These are phyloP conservation scores for Yponomeuta sedellus DNA, from an alignment of 2,888 invertebrate species.

Conservation along the genomic window DNA sequence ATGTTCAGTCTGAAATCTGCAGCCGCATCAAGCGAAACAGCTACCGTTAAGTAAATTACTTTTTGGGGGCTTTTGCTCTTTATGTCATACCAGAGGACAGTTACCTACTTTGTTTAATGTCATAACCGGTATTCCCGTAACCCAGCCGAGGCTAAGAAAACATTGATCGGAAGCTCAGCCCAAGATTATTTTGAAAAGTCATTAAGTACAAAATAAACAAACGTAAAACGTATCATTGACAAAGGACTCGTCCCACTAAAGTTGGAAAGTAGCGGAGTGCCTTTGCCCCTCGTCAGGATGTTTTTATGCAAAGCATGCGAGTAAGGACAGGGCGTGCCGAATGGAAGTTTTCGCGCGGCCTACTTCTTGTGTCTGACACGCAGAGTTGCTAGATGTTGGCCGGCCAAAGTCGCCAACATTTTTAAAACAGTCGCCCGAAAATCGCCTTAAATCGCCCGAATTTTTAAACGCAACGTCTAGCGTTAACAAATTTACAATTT, in stretches of 20 bases:
- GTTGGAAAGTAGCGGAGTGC: background rate
- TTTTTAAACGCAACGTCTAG: too few relatives aligned
- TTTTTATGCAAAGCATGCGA: conserved; percentile 11
- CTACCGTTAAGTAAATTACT: background rate
- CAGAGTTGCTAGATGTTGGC: too few relatives aligned
- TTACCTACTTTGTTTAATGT: background rate
- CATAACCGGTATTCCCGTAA: background rate
- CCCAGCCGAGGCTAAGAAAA: background rate
- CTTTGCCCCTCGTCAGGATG: background rate
- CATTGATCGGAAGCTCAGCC: background rate
- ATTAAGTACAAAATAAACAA: background rate
- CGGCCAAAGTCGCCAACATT: too few relatives aligned
- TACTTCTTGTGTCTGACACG: conserved; percentile 26
- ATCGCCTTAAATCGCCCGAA: too few relatives aligned
- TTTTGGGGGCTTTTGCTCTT: background rate
- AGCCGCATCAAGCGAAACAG: background rate
- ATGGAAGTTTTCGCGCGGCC: conserved; percentile 45
- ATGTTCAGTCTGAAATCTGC: background rate
- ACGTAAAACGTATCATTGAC: background rate
- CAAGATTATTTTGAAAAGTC: background rate
- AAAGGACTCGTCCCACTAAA: background rate
- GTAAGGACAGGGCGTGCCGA: conserved; percentile 18
- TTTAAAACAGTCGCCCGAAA: too few relatives aligned
- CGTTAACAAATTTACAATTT: too few relatives aligned
- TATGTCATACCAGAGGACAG: background rate